Conservation (phyloP, 2,113 vertebrate species). For the Herpailurus yagouaroundi region DNA sequence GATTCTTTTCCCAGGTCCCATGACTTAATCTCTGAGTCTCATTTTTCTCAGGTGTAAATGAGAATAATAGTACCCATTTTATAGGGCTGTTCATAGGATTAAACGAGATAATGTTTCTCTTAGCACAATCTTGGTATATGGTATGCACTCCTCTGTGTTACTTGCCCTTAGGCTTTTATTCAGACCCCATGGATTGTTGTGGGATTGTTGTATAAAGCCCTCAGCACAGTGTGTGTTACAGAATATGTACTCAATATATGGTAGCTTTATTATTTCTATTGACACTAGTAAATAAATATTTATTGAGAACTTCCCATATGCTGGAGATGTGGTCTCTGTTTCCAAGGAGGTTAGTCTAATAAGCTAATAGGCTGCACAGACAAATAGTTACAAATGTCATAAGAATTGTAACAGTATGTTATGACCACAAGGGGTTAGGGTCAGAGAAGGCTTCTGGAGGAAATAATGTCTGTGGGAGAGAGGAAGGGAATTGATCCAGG, state of each 20-base stretch:
- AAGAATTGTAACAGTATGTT: neutral
- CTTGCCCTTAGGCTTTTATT: neutral
- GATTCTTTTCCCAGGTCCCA: neutral
- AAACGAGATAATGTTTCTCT: neutral
- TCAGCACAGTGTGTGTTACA: neutral
- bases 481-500: neutral
- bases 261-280: slow-evolving; percentile 15
- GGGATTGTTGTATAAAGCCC: neutral
- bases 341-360: neutral
- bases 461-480: neutral
- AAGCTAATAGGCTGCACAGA: neutral
- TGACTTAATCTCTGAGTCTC: neutral
- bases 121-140: neutral
- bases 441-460: neutral
- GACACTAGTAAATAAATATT: neutral
- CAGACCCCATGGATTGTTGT: neutral
- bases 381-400: neutral
- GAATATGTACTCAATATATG: neutral
- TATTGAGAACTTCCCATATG: neutral
- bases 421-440: neutral
- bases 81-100: neutral
- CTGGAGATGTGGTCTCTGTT: neutral
- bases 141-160: neutral
- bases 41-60: neutral
- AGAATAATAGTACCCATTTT: neutral